Base-by-base conservation (phyloP, 2,888 invertebrate species). In the Limenitis arthemis region DNA sequence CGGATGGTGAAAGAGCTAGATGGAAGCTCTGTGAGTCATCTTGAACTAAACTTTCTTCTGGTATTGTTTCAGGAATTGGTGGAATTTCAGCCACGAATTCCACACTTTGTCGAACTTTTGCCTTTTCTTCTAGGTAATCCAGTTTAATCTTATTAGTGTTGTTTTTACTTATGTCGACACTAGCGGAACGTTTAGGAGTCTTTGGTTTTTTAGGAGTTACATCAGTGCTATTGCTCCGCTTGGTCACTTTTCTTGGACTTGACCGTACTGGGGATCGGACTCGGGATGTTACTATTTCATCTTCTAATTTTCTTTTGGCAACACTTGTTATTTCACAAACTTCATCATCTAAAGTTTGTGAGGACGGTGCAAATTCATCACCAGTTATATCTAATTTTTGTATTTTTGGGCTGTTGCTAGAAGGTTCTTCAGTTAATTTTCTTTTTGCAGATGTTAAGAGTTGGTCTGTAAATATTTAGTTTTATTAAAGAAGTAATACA, bases 1-100 rank as follows among this genome's bases (percentile, higher is more conserved):
- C 70, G n/a, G 70, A 65, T 0, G 80, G 81, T 1, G 86, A 85
- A 31, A 86, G 56, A 28, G 67, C 72, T 37, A 87, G 62, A 58
- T 77, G 81, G 47, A 87, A 72, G 44, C 73, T 74, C 69, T 87
- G 87, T 0, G 86, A 86, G 59, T 87, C 85, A 49, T 81, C 75
- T 6, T 77, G 57, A 6, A 44, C 78, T 0, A 74, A 72, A 47
- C 51, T 68, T 60, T 83, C 82, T 52, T 77, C 77, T 1, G 56
- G 41, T 12, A 79, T 79, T 0, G 74, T 74, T 55, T 77, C 75
- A 9, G 75, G 70, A 20, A 75, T 60, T 53, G 74, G 61, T 37
- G 61, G 66, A 54, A 73, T 72, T 69, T 80, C 77, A 55, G 64
- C 65, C 0, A 76, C 66, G 33, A 78, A 74, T 55, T 78, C 77